Evolutionary conservation across 2,888 invertebrate species (phyloP).

Genomic region (Drosophila quasianomalipes): DNA sequence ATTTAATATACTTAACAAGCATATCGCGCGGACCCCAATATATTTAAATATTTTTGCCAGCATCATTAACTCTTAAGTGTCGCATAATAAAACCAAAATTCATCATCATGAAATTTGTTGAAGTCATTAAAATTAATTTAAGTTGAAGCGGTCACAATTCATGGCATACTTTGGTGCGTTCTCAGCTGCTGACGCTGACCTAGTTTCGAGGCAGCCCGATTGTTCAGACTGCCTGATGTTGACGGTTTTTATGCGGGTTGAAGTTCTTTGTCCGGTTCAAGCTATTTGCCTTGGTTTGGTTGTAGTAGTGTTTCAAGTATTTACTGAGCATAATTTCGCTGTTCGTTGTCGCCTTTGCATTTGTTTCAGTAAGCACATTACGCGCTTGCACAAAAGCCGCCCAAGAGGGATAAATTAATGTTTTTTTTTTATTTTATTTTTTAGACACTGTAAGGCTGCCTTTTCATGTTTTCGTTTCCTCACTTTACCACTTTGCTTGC

Average conservation of each 20-base stretch:
- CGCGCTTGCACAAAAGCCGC: constrained; percentile 41
- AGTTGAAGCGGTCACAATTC: constrained; percentile 68
- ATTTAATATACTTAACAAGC: not conserved
- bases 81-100: constrained; percentile 51
- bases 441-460: constrained; percentile 24
- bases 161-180: constrained; percentile 71
- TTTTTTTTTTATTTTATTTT: not conserved
- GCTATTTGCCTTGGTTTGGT: constrained; percentile 37
- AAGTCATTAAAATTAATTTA: constrained; percentile 66
- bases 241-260: constrained; percentile 35
- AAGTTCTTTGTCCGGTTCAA: constrained; percentile 21
- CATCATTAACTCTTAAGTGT: constrained; percentile 50
- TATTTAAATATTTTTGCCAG: constrained; percentile 12
- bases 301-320: constrained; percentile 62
- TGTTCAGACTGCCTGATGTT: constrained; percentile 27
- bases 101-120: constrained; percentile 53
- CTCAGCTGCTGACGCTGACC: constrained; percentile 58
- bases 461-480: constrained; percentile 7
- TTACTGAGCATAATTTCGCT: constrained; percentile 68
- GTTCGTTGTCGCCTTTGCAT: constrained; percentile 68
- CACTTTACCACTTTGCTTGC: constrained; percentile 40
- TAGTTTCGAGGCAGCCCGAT: constrained; percentile 43
- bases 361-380: constrained; percentile 78
- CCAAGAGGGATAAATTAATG: constrained; percentile 26
- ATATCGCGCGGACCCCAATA: not conserved